phyloP scores from a whole-genome alignment of 2,888 invertebrate species.

The Cordylochernes scorpioides region DNA sequence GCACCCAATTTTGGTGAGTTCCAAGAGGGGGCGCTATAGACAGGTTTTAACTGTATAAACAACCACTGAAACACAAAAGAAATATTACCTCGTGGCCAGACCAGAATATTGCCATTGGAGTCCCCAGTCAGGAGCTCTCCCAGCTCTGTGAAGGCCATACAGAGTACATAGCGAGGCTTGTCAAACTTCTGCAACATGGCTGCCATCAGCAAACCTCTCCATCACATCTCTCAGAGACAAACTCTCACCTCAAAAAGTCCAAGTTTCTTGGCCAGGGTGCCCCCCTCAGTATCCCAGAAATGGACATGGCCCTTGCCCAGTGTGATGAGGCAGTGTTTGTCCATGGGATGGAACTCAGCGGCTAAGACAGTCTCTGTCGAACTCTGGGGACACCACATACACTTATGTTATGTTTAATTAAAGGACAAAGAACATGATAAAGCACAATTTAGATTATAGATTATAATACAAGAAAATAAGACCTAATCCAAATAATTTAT shows the following conservation, averaged over 20 bases:
- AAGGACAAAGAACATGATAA: no score
- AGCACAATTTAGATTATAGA: no score
- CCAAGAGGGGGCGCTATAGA: no score
- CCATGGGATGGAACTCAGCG: constrained; percentile 69
- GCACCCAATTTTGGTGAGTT: no score
- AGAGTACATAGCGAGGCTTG: constrained; percentile 73
- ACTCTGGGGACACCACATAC: no score
- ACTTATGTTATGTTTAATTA: no score
- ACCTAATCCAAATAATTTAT: no score
- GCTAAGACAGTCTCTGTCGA: constrained; percentile 67
- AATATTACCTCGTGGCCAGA: constrained; percentile 43
- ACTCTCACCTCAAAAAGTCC: constrained; percentile 55
- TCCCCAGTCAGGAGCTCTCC: constrained; percentile 71
- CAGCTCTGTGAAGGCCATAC: constrained; percentile 54
- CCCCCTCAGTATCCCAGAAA: constrained; percentile 65
- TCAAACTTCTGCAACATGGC: constrained; percentile 37
- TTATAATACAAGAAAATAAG: no score
- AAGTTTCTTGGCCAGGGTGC: constrained; percentile 53
- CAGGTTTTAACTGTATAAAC: no score
- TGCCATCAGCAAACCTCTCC: no score
- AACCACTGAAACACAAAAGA: not conserved
- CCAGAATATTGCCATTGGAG: constrained; percentile 61
- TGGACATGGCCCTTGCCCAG: constrained; percentile 73
- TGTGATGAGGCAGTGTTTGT: constrained; percentile 57
- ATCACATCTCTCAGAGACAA: no score